phyloP scores from a whole-genome alignment of 2,113 vertebrate species.

The Morone chrysops region DNA sequence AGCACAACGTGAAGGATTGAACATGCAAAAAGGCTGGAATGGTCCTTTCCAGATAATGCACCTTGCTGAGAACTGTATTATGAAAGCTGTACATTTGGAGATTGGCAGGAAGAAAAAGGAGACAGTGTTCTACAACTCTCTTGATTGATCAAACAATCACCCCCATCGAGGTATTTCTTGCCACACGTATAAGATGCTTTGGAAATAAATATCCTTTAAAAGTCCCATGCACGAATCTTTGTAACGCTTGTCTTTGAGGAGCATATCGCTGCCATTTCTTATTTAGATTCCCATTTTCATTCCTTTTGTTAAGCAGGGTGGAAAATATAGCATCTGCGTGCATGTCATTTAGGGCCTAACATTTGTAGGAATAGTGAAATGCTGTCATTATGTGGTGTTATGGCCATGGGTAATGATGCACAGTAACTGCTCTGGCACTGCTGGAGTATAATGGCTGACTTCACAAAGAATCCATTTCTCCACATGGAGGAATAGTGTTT shows the following conservation, averaged over 20 bases:
- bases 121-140: background rate
- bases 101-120: background rate
- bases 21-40: background rate
- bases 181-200: background rate
- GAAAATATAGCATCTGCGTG: constrained; percentile 23
- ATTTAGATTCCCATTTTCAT: constrained; percentile 27
- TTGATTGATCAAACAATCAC: background rate
- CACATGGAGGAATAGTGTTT: constrained; percentile 69
- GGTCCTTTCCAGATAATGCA: background rate
- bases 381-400: constrained; percentile 66
- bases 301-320: constrained; percentile 44
- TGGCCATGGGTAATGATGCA: constrained; percentile 71
- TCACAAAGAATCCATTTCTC: constrained; percentile 59
- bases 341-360: constrained; percentile 34
- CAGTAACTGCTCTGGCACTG: constrained; percentile 54
- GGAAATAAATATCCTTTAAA: background rate
- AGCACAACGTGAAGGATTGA: background rate
- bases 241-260: background rate
- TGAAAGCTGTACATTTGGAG: constrained; percentile 4
- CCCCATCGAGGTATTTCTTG: background rate
- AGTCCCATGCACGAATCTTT: background rate
- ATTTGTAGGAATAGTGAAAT: constrained; percentile 46
- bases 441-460: constrained; percentile 63
- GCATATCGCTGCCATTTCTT: constrained; percentile 14
- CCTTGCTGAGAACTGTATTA: background rate